Conservation (phyloP, 1,140 invertebrate species). For the Bombyx mandarina region DNA sequence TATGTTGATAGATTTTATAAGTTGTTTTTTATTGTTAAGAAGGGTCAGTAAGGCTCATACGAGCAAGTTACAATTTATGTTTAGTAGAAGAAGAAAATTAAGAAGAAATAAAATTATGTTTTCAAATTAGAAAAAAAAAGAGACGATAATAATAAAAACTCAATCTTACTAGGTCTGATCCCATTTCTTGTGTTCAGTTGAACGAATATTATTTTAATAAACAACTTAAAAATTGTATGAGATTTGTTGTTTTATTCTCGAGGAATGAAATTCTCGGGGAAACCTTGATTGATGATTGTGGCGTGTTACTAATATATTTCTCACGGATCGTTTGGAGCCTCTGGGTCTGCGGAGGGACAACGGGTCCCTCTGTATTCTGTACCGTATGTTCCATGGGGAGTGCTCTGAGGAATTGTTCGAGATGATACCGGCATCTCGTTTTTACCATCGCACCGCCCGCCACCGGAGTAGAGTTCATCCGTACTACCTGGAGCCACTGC, state of each 20-base stretch:
- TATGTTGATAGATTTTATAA: constrained; percentile 67
- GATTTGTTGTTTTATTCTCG: constrained; percentile 27
- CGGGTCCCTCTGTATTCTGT: too few relatives aligned
- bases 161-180: constrained; percentile 64
- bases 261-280: background rate
- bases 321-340: too few relatives aligned
- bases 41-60: constrained; percentile 41
- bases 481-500: too few relatives aligned
- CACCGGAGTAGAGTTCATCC: too few relatives aligned
- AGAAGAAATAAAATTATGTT: constrained; percentile 30
- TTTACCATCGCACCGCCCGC: too few relatives aligned
- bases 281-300: too few relatives aligned
- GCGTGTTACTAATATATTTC: too few relatives aligned
- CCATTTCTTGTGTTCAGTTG: constrained; percentile 66
- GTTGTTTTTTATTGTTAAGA: constrained; percentile 69
- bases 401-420: too few relatives aligned
- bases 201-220: constrained; percentile 71
- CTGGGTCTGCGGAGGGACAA: too few relatives aligned
- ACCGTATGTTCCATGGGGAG: too few relatives aligned
- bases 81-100: constrained; percentile 33
- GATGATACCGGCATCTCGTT: too few relatives aligned
- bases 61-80: constrained; percentile 47
- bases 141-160: constrained; percentile 20
- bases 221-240: constrained; percentile 63
- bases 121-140: constrained; percentile 14